Evolutionary conservation across 1,140 invertebrate species (phyloP).

Genomic region (Procambarus clarkii): DNA sequence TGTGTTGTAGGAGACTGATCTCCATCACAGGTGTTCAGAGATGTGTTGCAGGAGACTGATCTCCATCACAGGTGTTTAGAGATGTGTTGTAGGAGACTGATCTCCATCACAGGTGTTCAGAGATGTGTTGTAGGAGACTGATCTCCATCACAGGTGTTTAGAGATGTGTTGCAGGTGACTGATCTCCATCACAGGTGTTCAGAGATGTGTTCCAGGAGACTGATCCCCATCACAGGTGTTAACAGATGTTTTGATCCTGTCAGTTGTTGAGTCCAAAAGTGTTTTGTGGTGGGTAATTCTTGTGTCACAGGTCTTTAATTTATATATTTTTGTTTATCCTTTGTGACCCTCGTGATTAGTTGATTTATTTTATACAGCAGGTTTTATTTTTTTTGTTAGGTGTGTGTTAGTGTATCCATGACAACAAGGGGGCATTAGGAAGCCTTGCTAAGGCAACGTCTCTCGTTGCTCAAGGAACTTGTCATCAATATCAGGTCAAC

Average conservation of each 20-base stretch:
- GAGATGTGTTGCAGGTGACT: no score
- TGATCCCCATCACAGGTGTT: neutral
- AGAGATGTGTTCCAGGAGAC: neutral
- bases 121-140: neutral
- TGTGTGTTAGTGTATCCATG: no score
- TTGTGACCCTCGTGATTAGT: neutral
- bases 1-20: neutral
- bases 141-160: no score
- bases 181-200: no score
- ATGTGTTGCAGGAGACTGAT: no score
- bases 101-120: neutral
- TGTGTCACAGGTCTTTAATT: neutral
- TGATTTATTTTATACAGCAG: neutral
- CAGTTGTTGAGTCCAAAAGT: neutral
- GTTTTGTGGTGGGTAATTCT: neutral
- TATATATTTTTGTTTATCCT: neutral
- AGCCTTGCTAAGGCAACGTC: no score
- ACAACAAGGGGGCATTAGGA: no score
- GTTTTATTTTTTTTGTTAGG: neutral
- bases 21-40: no score
- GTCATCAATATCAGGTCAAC: no score
- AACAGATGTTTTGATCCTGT: neutral
- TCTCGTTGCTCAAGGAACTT: no score
- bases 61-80: no score
- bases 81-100: neutral